Evolutionary conservation across 2,113 vertebrate species (phyloP), one percentile per base, ranked within the genome.

Genomic region (Poecile atricapillus): DNA sequence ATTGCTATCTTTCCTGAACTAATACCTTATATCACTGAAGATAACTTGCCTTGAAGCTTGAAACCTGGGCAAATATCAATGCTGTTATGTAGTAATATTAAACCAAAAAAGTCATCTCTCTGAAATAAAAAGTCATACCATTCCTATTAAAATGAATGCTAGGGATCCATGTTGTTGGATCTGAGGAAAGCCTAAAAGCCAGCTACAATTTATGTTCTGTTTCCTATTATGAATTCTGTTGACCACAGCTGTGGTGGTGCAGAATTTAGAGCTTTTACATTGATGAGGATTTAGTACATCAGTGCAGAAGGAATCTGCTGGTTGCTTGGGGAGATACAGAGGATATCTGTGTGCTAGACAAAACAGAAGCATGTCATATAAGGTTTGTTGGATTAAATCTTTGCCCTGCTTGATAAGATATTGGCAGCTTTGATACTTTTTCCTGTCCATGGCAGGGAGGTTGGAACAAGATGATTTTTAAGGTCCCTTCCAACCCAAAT

Each of bases 401-500:
- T 87, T 70, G 7, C 11, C 27, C 25, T 87, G 22, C 15, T 71
- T 25, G 23, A 8, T 65, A 63, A 68, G 31, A 28, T 44, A 4
- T 23, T 24, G 6, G 20, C 4, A 1, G 11, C 33, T 78, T 91
- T 65, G 50, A 70, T 14, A 37, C 7, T 15, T 62, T 86, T 83
- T 49, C n/a, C 35, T 0, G 0, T 20, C 41, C 25, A 11, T 33
- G 11, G 21, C 39, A 49, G 21, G 25, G 24, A 53, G 5, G 4
- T 22, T 62, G 53, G 21, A 75, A 60, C 6, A 15, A 68, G 39
- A 18, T 3, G 2, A 55, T 35, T 83, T 62, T 41, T 49, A 76
- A 35, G 49, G 11, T 71, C 11, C 2, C 9, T 88, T 71, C 49
- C 27, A 71, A 76, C 25, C 10, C 25, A 55, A 33, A 43, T 28